phyloP scores from a whole-genome alignment of 1,140 invertebrate species.

The Cyphomyrmex costatus region DNA sequence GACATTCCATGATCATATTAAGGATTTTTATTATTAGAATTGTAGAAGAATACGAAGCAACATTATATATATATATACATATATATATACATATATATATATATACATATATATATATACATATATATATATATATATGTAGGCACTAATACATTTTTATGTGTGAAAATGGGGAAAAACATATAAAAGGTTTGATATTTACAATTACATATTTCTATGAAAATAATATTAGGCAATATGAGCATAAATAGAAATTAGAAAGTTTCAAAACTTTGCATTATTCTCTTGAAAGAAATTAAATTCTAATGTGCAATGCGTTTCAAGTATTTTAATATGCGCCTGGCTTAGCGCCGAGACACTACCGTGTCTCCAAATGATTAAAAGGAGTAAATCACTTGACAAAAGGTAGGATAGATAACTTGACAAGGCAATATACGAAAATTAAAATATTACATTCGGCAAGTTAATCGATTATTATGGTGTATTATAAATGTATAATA shows the following conservation, averaged over 20 bases:
- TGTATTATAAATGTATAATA: neutral
- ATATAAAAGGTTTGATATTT: conserved; percentile 4
- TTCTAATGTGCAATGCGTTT: conserved; percentile 13
- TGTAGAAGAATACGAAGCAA: neutral
- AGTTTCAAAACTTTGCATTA: neutral
- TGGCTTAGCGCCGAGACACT: no score
- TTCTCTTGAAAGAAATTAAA: neutral
- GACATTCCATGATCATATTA: conserved; percentile 10
- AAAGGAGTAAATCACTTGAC: no score
- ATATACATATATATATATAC: no score
- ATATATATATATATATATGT: no score
- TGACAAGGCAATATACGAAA: neutral
- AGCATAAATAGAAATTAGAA: neutral
- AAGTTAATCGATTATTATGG: conserved; percentile 3
- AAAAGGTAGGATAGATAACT: neutral
- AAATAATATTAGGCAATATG: neutral
- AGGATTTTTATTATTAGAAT: neutral
- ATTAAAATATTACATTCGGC: neutral
- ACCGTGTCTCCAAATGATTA: conserved; percentile 7
- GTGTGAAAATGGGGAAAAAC: neutral
- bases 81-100: no score
- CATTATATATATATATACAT: no score
- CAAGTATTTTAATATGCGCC: neutral
- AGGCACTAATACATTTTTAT: conserved; percentile 9
- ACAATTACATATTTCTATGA: neutral